Evolutionary conservation across 2,113 vertebrate genomes (phyloP).

Genomic region (Pyxicephalus adspersus): DNA sequence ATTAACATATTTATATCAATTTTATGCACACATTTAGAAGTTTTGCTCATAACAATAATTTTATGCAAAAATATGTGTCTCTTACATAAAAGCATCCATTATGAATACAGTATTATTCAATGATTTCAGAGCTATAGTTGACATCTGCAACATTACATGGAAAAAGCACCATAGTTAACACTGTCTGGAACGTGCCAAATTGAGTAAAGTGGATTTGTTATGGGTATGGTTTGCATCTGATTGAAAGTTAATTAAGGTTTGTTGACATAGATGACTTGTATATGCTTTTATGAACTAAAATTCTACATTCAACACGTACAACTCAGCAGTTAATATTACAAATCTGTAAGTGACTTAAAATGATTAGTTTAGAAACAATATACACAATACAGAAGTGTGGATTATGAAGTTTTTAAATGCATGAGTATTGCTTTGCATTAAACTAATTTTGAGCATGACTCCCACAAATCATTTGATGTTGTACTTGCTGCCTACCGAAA

Average conservation of each 20-base stretch:
- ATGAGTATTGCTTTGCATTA: not conserved
- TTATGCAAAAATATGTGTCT: slow-evolving; percentile 28
- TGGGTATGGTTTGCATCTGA: not conserved
- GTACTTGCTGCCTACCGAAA: no score
- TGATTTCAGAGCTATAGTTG: slow-evolving; percentile 4
- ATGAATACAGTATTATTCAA: not conserved
- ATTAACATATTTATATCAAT: slow-evolving; percentile 25
- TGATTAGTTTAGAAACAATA: not conserved
- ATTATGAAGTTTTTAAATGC: not conserved
- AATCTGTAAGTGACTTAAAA: not conserved
- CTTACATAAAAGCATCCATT: slow-evolving; percentile 15
- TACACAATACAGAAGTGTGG: not conserved
- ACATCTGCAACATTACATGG: not conserved
- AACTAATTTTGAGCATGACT: no score
- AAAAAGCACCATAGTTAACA: not conserved
- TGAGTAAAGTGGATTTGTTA: not conserved
- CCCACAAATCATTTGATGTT: no score
- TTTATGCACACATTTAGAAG: slow-evolving; percentile 20
- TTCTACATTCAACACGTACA: not conserved
- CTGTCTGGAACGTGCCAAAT: not conserved
- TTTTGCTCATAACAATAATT: slow-evolving; percentile 31
- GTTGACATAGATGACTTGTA: not conserved
- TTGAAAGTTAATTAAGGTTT: not conserved
- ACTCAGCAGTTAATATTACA: not conserved
- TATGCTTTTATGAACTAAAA: no score